These are phyloP conservation scores for Aeoliscus strigatus DNA, from an alignment of 2,797 vertebrate genomes.

Conservation along the genomic window DNA sequence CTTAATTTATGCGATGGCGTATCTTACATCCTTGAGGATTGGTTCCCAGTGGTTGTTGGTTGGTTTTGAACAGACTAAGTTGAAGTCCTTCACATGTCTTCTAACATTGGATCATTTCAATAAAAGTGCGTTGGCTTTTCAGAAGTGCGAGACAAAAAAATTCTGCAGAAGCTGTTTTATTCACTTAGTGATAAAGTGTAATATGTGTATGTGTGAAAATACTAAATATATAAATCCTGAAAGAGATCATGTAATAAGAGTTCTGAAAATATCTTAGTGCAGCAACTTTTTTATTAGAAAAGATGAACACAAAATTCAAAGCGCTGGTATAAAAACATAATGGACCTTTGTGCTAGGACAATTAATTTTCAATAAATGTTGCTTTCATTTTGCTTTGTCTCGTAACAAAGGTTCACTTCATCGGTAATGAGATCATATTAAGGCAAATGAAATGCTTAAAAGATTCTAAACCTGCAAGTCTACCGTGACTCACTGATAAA, in stretches of 20 bases:
- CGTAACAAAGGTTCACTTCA: background rate
- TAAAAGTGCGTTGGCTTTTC: conserved; percentile 72
- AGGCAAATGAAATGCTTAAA: conserved; percentile 65
- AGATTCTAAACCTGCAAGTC: conserved; percentile 48
- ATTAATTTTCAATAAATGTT: conserved; percentile 1
- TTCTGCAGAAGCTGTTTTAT: conserved; percentile 41
- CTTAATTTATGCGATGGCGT: conserved; percentile 74
- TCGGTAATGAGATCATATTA: conserved; percentile 49
- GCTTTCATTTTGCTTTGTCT: background rate
- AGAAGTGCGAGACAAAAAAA: conserved; percentile 64
- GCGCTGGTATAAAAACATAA: conserved; percentile 48
- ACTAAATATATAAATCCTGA: too few relatives aligned
- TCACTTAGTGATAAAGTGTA: background rate
- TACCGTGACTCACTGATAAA: background rate
- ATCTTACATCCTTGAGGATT: conserved; percentile 54
- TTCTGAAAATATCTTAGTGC: background rate
- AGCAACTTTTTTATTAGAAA: conserved; percentile 51
- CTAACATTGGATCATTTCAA: conserved; percentile 90
- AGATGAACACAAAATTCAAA: conserved; percentile 28
- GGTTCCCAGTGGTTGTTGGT: conserved; percentile 74
- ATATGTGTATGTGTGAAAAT: background rate
- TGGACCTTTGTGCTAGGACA: background rate
- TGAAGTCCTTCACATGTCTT: conserved; percentile 83
- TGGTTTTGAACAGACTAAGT: conserved; percentile 83
- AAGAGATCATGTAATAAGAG: too few relatives aligned